Evolutionary conservation across 2,113 vertebrate species (phyloP).

Genomic region (Pluvialis apricaria): DNA sequence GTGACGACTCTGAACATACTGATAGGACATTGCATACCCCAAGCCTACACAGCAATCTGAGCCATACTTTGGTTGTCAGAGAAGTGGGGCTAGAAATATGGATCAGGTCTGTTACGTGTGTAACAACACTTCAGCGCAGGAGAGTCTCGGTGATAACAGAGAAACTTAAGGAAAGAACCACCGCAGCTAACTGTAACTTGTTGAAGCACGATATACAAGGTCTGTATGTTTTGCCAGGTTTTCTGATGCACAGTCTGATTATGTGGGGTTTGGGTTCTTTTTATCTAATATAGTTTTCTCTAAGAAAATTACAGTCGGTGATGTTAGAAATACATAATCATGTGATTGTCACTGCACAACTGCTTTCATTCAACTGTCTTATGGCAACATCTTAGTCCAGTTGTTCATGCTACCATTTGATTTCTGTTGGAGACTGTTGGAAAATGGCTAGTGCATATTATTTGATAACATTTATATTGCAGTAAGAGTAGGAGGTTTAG

Average conservation of each 20-base stretch:
- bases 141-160: neutral
- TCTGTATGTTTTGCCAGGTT: neutral
- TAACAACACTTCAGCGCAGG: neutral
- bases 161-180: neutral
- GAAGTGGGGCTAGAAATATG: neutral
- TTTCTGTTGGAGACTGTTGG: neutral
- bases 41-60: neutral
- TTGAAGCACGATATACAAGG: neutral
- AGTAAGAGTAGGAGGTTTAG: neutral
- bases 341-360: neutral
- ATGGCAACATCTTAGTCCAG: neutral
- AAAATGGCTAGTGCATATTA: neutral
- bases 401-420: neutral
- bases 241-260: neutral
- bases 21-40: neutral
- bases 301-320: neutral
- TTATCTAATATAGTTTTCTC: neutral
- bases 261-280: neutral
- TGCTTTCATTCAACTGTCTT: neutral
- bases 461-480: neutral
- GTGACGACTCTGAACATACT: neutral
- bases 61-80: neutral
- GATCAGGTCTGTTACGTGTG: neutral
- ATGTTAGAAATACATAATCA: neutral
- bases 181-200: neutral